Evolutionary conservation across 2,113 vertebrate genomes (phyloP).

Genomic region (Rhea americana): DNA sequence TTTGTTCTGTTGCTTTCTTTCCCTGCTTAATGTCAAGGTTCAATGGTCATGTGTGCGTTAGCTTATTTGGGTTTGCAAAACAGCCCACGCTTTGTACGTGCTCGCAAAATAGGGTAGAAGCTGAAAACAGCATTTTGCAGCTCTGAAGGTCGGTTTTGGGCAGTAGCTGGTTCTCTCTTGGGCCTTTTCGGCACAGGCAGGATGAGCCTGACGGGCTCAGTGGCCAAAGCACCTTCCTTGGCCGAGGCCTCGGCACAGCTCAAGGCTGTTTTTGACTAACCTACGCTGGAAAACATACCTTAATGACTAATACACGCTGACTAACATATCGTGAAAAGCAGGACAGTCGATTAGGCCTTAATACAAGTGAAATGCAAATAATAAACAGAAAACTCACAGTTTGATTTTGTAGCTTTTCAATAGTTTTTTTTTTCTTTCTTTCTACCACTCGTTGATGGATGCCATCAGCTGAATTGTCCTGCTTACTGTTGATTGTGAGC

Average conservation of each 20-base stretch:
- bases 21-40: not conserved
- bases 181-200: not conserved
- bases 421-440: not conserved
- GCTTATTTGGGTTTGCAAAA: not conserved
- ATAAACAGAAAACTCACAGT: not conserved
- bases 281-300: not conserved
- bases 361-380: not conserved
- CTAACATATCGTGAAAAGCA: not conserved
- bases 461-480: not conserved
- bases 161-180: not conserved
- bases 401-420: not conserved
- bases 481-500: not conserved
- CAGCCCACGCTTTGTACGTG: not conserved
- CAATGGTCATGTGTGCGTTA: not conserved
- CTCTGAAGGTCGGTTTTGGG: not conserved
- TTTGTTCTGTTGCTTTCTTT: not conserved
- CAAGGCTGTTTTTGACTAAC: not conserved
- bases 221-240: not conserved
- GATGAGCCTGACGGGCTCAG: fast-evolving
- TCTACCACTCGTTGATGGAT: fast-evolving
- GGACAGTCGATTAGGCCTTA: not conserved
- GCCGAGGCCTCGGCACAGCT: not conserved
- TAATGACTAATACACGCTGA: not conserved
- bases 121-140: not conserved
- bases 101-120: not conserved